Evolutionary conservation across 2,113 vertebrate genomes (phyloP).

Genomic region (Mastomys coucha): DNA sequence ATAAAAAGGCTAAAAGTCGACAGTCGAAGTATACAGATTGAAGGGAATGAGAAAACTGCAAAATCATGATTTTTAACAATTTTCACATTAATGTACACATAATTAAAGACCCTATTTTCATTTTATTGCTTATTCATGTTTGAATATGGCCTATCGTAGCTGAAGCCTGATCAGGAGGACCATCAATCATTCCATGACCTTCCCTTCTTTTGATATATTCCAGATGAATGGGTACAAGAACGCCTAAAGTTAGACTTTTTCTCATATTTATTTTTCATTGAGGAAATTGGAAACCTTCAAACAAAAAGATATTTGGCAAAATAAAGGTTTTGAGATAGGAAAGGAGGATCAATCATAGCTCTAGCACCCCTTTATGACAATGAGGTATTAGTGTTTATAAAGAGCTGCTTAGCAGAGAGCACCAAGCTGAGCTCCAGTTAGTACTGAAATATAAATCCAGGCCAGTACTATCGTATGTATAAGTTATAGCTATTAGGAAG

Average conservation of each 20-base stretch:
- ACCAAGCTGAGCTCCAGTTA: conserved; percentile 3
- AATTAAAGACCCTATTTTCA: not conserved
- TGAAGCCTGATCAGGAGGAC: not conserved
- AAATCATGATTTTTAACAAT: not conserved
- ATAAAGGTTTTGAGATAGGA: conserved; percentile 38
- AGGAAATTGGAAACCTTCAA: conserved; percentile 49
- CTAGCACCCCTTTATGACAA: not conserved
- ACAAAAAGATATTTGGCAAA: conserved; percentile 27
- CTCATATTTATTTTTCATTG: conserved; percentile 50
- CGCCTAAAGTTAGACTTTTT: conserved; percentile 22
- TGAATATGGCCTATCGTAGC: not conserved
- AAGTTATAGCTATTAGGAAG: not conserved
- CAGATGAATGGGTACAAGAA: conserved; percentile 4
- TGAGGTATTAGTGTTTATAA: not conserved
- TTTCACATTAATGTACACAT: not conserved
- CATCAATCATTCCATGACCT: not conserved
- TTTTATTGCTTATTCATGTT: conserved; percentile 32
- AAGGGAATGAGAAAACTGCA: conserved; percentile 28
- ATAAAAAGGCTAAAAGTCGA: not conserved
- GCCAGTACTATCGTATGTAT: not conserved
- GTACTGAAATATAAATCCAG: not conserved
- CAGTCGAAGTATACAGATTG: not conserved
- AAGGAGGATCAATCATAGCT: not conserved
- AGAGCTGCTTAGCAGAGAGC: not conserved
- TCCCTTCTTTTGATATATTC: conserved; percentile 27